A percentile compares a stretch with the other conserved stretches of the same genome.
Conservation (phyloP, 92 coral and sea anemone species). For the Zoanthus sansibaricus region DNA sequence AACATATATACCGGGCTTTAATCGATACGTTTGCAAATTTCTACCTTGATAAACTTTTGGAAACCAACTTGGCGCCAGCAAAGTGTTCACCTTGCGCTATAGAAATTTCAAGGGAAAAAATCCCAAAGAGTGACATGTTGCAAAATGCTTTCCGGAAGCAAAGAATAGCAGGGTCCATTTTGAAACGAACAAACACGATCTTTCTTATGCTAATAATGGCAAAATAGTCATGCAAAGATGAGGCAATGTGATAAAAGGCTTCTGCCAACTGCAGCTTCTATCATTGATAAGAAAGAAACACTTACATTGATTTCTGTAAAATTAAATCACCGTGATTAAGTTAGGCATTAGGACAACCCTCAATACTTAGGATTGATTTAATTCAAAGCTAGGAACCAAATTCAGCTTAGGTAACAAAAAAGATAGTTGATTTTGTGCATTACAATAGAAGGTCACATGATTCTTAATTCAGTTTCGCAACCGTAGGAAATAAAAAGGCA, state of each 20-base stretch:
- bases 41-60: background rate
- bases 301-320: constrained; percentile 31
- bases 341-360: background rate
- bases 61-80: background rate
- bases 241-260: constrained; percentile 38
- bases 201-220: constrained; percentile 50
- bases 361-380: constrained; percentile 16
- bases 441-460: constrained; percentile 44
- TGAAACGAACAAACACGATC: constrained; percentile 41
- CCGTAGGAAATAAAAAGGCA: constrained; percentile 54
- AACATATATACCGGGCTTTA: background rate
- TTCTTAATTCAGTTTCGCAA: constrained; percentile 36
- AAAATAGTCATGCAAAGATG: constrained; percentile 52
- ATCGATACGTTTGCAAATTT: background rate
- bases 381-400: constrained; percentile 4
- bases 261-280: constrained; percentile 24
- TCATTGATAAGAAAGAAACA: constrained; percentile 25
- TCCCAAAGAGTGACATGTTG: constrained; percentile 19
- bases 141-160: constrained; percentile 46
- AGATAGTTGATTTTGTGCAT: constrained; percentile 30
- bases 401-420: background rate
- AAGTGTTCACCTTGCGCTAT: background rate
- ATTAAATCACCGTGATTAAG: constrained; percentile 32
- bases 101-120: background rate
- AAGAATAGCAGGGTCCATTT: constrained; percentile 35